A percentile compares a stretch with the other conserved stretches of the same genome.
phyloP scores from a whole-genome alignment of 2,113 vertebrate genomes.

The Oreotrochilus melanogaster region DNA sequence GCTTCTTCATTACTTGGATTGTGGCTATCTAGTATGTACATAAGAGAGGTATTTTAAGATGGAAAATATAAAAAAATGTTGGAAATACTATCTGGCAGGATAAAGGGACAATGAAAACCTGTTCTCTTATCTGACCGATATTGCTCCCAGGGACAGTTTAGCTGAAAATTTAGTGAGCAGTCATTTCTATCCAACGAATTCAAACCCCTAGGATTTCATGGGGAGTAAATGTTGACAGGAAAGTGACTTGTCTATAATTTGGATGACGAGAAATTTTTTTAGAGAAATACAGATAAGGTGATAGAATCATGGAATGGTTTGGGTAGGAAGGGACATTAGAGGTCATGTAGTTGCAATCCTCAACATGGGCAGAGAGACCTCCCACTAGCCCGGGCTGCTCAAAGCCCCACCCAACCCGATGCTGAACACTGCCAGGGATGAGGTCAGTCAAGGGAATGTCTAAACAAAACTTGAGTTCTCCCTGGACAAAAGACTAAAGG shows the following conservation, averaged over 20 bases:
- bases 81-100: not conserved
- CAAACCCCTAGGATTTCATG: not conserved
- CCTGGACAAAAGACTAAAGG: not conserved
- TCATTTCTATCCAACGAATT: not conserved
- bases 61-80: not conserved
- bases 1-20: not conserved
- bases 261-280: not conserved
- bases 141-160: not conserved
- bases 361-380: too few species aligned
- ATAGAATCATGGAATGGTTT: too few species aligned
- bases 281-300: not conserved
- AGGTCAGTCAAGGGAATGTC: not conserved
- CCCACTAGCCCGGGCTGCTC: too few species aligned
- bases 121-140: not conserved
- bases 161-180: not conserved
- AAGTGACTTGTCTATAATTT: not conserved
- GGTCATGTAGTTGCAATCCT: too few species aligned
- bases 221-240: not conserved
- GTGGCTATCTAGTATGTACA: not conserved
- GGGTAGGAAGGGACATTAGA: too few species aligned
- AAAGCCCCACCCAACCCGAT: too few species aligned
- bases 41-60: not conserved
- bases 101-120: not conserved
- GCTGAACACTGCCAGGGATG: too few species aligned
- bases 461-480: not conserved